Evolutionary conservation across 2,113 vertebrate genomes (phyloP).

Genomic region (Labeo catla): DNA sequence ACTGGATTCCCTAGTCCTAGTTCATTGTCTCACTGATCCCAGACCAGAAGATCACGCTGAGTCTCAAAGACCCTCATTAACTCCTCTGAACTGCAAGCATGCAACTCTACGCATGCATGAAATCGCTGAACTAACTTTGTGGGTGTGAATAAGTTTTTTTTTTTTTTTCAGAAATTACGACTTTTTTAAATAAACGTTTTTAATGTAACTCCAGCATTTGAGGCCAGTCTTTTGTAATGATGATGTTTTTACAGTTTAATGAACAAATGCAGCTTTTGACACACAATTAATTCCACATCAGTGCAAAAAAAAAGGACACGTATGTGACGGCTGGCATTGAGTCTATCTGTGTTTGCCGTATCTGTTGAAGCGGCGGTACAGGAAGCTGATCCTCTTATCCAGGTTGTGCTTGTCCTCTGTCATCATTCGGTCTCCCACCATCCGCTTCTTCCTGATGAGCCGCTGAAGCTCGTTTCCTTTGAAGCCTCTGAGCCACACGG

Average conservation of each 20-base stretch:
- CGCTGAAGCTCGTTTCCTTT: slow-evolving; percentile 89
- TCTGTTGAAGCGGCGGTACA: slow-evolving; percentile 90
- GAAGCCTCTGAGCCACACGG: slow-evolving; percentile 89
- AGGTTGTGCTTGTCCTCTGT: slow-evolving; percentile 82
- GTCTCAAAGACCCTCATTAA: neutral
- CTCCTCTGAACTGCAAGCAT: neutral
- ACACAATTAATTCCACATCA: neutral
- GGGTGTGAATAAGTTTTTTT: neutral
- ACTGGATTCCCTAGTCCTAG: slow-evolving; percentile 77
- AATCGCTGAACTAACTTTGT: neutral
- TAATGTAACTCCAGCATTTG: neutral
- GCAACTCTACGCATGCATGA: neutral
- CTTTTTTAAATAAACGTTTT: neutral
- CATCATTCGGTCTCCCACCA: slow-evolving; percentile 92
- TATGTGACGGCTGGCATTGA: neutral
- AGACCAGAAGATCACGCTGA: neutral
- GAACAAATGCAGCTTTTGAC: neutral
- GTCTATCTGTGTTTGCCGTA: slow-evolving; percentile 83
- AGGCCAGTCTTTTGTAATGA: neutral
- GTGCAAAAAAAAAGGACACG: neutral
- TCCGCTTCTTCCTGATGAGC: slow-evolving; percentile 84
- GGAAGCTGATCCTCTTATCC: slow-evolving; percentile 86
- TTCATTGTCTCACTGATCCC: slow-evolving; percentile 72
- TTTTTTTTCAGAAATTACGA: neutral
- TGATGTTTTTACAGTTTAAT: neutral